Conservation (phyloP, 2,113 vertebrate species). For the Zapus hudsonius region DNA sequence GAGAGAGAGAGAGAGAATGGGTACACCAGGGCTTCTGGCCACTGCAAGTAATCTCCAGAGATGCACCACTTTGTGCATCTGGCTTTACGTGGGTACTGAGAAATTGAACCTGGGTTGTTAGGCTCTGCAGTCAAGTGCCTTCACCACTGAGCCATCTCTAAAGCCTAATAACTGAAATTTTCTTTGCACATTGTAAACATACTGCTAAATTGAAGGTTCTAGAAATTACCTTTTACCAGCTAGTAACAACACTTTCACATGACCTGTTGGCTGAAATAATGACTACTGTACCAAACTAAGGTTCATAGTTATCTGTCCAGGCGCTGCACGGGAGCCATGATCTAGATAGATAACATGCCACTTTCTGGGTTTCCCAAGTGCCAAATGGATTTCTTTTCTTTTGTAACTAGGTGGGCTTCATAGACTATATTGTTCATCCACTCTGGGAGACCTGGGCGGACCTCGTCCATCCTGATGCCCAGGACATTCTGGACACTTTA, state of each 20-base stretch:
- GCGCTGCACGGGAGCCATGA: background rate
- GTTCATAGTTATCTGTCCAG: background rate
- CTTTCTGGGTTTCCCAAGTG: background rate
- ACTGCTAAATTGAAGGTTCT: background rate
- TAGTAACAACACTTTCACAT: background rate
- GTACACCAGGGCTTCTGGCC: no score
- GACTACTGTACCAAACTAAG: background rate
- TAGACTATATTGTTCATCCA: conserved; percentile 99
- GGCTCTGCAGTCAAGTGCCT: no score
- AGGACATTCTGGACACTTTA: conserved; percentile 98
- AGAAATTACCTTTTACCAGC: background rate
- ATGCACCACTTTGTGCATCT: no score
- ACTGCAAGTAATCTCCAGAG: no score
- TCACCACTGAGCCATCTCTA: no score
- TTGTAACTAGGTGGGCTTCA: conserved; percentile 94
- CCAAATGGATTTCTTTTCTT: conserved; percentile 3
- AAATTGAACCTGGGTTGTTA: no score
- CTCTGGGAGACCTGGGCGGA: conserved; percentile 99
- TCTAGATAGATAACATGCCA: background rate
- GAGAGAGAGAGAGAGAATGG: no score
- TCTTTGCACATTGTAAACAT: background rate
- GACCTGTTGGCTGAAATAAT: background rate
- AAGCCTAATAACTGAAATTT: background rate
- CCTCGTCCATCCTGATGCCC: conserved; percentile 97
- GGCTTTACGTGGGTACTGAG: no score